phyloP scores from a whole-genome alignment of 2,888 invertebrate species.

The Eupeodes luniger region DNA sequence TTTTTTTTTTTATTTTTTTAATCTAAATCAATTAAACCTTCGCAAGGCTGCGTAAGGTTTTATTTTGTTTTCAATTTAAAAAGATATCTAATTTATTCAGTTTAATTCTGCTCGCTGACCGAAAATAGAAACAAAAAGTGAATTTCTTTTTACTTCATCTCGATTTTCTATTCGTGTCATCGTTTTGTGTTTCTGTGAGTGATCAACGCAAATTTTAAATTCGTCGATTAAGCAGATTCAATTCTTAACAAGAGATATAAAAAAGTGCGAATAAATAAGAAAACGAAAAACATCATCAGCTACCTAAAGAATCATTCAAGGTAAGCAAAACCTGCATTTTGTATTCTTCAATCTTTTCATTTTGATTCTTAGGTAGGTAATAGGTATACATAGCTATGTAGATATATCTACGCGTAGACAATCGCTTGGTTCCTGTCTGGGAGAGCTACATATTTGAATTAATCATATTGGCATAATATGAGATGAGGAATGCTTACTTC shows the following conservation, averaged over 20 bases:
- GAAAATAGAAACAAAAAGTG: constrained; percentile 34
- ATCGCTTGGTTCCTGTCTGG: neutral
- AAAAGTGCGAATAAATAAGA: constrained; percentile 50
- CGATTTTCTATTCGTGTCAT: constrained; percentile 60
- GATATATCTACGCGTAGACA: neutral
- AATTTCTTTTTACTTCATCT: constrained; percentile 36
- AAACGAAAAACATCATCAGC: constrained; percentile 10
- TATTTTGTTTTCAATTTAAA: constrained; percentile 11
- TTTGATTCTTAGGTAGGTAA: constrained; percentile 16
- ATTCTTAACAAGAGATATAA: neutral
- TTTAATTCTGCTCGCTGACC: neutral
- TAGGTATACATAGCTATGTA: neutral
- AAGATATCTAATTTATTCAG: constrained; percentile 39
- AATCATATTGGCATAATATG: neutral
- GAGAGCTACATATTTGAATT: neutral
- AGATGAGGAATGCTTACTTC: neutral
- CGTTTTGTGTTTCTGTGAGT: constrained; percentile 43
- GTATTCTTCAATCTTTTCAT: constrained; percentile 15
- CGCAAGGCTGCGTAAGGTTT: neutral
- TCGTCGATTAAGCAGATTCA: constrained; percentile 45
- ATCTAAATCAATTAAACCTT: neutral
- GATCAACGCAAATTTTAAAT: constrained; percentile 48
- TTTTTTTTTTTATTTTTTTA: neutral
- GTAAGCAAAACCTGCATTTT: constrained; percentile 37
- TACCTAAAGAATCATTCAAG: constrained; percentile 45